Evolutionary conservation across 2,113 vertebrate genomes (phyloP), one percentile per base, ranked within the genome.

Genomic region (Columba livia): DNA sequence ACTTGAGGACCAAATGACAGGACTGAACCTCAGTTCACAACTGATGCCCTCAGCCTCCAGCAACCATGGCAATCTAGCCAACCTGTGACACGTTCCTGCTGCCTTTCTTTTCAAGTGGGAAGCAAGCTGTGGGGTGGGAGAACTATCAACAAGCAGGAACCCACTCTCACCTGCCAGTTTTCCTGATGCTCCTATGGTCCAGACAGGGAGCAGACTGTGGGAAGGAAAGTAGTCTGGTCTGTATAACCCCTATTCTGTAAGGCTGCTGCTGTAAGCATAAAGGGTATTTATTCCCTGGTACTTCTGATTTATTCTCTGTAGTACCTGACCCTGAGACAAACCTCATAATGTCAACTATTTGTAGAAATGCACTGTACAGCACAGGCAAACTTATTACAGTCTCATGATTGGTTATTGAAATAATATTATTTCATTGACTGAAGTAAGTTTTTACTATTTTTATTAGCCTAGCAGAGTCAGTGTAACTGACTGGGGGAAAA

Each of bases 21-120:
- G 31, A n/a, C 44, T 34, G 54, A 80, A 19, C 11, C 24, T 14
- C 42, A 36, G 36, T 6, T 78, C 28, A 54, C 23, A 62, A 25
- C 5, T 4, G 50, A 36, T n/a, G 50, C 23, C 14, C 21, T 70
- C 29, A 15, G 32, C 29, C 19, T 56, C 38, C 73, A 47, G 69
- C 60, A 65, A 6, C 26, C 34, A 7, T 1, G 7, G 50, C 25
- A 50, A n/a, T 0, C 0, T 4, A 23, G 42, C 32, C 81, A 69
- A 32, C 21, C 69, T 18, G 3, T 7, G 32, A 6, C 26, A 61
- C 4, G 2, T 17, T 62, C 17, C 56, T 62, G 78, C 44, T n/a
- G 78, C 25, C 44, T 57, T 34, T n/a, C 60, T 36, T 73, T 14
- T 29, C 44, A 50, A 28, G 57, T 2, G 1, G 8, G 44, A 24